Evolutionary conservation across 2,888 invertebrate genomes (phyloP), one percentile per base, ranked within the genome.

Genomic region (Antitype chi): DNA sequence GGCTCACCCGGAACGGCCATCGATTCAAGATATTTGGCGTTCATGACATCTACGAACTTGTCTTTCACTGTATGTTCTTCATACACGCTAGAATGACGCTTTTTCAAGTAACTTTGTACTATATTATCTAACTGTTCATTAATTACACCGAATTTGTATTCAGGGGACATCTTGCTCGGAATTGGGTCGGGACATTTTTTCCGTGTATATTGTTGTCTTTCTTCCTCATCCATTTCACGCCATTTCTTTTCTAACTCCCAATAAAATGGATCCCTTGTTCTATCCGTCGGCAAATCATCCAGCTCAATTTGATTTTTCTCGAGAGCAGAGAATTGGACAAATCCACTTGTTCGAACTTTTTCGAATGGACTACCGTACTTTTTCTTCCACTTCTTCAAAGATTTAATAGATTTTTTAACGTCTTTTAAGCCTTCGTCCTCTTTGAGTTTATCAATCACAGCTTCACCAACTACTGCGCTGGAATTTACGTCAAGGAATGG

Each of bases 1-100:
- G 99, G 98, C 94, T 99, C 99, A 0, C 99, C 99, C 0, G 99
- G 99, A 47, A 97, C 97, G 38, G 98, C 98, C 90, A 99, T 94
- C 0, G 99, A 97, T 84, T 97, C 97, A 93, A 98, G 97, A 70
- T 97, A 97, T 94, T 99, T 99, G 17, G 98, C 96, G 88, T 98
- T 97, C 91, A 99, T 97, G 78, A 99, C 97, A 78, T 98, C 97
- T 25, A 97, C 93, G 76, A 99, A 97, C 68, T 97, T 95, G 1
- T 95, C 93, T 80, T 94, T 94, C 0, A 95, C 94, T 69, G 97
- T 94, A 79, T 88, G 90, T 81, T 92, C 91, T 47, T 86, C 91
- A 81, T 91, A 94, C 1, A 85, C 89, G 64, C 90, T 90, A 47
- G 90, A 85, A 64, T 96, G 93, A 72, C 97, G 93, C 53, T 95